Evolutionary conservation across 2,797 vertebrate genomes (phyloP).

Genomic region (Eupleurogrammus muticus): DNA sequence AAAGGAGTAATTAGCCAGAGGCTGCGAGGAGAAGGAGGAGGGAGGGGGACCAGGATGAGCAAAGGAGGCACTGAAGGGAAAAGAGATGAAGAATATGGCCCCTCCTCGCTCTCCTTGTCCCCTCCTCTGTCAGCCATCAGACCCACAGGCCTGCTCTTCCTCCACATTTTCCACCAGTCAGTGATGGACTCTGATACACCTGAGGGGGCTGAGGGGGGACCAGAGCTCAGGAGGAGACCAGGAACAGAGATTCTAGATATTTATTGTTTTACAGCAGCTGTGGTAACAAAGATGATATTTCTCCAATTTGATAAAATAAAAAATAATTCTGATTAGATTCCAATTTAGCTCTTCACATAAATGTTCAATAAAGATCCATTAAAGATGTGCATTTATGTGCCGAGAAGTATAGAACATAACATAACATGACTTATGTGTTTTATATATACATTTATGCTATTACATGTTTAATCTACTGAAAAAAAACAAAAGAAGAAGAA

Average conservation of each 20-base stretch:
- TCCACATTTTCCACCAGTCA: constrained; percentile 19
- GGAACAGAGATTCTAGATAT: constrained; percentile 7
- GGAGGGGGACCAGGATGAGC: constrained; percentile 29
- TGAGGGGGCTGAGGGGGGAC: neutral
- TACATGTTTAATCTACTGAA: no score
- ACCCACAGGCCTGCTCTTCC: constrained; percentile 45
- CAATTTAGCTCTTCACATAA: no score
- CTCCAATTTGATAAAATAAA: no score
- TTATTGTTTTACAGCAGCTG: neutral
- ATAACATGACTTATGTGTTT: no score
- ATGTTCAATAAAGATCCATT: no score
- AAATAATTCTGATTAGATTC: no score
- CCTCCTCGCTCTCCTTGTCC: constrained; percentile 31
- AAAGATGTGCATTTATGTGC: no score
- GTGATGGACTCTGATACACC: constrained; percentile 16
- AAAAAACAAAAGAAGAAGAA: no score
- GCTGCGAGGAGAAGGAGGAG: constrained; percentile 53
- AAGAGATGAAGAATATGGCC: constrained; percentile 40
- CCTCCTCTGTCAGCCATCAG: constrained; percentile 39
- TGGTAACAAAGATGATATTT: no score
- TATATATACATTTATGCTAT: no score
- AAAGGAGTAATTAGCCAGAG: constrained; percentile 85
- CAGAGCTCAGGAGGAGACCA: neutral
- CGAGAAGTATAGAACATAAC: no score
- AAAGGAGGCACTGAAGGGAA: constrained; percentile 51